Evolutionary conservation across 2,113 vertebrate genomes (phyloP).

Genomic region (Notechis scutatus): DNA sequence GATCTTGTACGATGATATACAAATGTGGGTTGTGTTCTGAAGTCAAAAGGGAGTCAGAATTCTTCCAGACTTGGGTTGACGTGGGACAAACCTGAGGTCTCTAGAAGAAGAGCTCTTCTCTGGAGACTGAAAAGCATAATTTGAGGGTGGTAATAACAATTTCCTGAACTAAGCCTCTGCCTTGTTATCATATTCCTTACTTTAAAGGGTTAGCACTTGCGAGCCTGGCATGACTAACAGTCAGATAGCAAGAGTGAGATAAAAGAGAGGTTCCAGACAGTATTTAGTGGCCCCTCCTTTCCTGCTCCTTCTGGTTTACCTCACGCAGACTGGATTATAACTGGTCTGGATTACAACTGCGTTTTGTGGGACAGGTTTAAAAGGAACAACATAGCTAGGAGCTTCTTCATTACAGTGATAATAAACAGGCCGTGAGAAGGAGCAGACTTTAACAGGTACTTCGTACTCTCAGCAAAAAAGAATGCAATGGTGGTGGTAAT

Average conservation of each 20-base stretch:
- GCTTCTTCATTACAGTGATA: not conserved
- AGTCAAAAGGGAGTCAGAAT: not conserved
- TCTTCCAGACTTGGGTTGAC: not conserved
- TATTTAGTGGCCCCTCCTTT: not conserved
- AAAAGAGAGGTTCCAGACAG: not conserved
- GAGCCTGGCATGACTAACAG: not conserved
- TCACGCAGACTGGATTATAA: not conserved
- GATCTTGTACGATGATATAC: not conserved
- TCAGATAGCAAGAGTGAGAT: not conserved
- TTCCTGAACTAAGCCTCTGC: not conserved
- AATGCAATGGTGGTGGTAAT: not conserved
- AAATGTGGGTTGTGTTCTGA: not conserved
- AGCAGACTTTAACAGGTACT: conserved; percentile 8
- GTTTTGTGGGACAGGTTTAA: not conserved
- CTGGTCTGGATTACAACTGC: not conserved
- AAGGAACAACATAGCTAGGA: not conserved
- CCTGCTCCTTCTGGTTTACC: not conserved
- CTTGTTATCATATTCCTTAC: not conserved
- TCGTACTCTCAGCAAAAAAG: not conserved
- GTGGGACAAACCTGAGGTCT: not conserved
- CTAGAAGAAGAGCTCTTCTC: not conserved
- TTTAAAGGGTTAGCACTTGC: not conserved
- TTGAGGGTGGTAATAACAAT: not conserved
- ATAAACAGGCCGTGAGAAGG: conserved; percentile 24
- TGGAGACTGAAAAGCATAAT: not conserved